phyloP scores from a whole-genome alignment of 2,113 vertebrate species.

The Crotalus horridus region DNA sequence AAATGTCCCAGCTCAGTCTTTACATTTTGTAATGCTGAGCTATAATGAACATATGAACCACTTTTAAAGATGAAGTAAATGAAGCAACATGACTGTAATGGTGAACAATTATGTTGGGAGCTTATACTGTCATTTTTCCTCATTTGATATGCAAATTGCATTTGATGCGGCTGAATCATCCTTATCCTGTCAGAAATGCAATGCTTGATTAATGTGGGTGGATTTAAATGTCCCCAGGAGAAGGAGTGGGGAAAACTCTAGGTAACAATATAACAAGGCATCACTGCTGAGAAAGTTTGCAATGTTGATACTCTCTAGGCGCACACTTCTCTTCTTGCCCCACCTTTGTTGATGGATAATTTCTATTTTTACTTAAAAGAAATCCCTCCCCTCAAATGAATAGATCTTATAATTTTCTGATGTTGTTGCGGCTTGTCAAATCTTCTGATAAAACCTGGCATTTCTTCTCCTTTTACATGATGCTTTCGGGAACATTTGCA shows the following conservation, averaged over 20 bases:
- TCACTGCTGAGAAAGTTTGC: slow-evolving; percentile 14
- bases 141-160: background rate
- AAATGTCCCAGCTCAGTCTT: background rate
- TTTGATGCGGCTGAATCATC: slow-evolving; percentile 6
- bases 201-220: background rate
- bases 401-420: slow-evolving; percentile 39
- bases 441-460: slow-evolving; percentile 41
- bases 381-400: slow-evolving; percentile 10
- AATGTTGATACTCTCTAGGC: slow-evolving; percentile 30
- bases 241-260: background rate
- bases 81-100: background rate
- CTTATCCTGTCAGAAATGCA: slow-evolving; percentile 8
- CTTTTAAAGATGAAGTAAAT: background rate
- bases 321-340: slow-evolving; percentile 30
- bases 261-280: slow-evolving; percentile 3
- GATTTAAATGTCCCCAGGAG: background rate
- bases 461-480: slow-evolving; percentile 21
- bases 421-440: background rate
- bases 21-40: background rate
- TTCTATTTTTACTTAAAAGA: slow-evolving; percentile 44
- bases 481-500: slow-evolving; percentile 16
- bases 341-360: slow-evolving; percentile 33
- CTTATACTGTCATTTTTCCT: background rate
- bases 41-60: background rate
- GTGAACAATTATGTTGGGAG: background rate